These are phyloP conservation scores for Saccostrea glomerata DNA, from an alignment of 1,140 invertebrate species.

Conservation along the genomic window DNA sequence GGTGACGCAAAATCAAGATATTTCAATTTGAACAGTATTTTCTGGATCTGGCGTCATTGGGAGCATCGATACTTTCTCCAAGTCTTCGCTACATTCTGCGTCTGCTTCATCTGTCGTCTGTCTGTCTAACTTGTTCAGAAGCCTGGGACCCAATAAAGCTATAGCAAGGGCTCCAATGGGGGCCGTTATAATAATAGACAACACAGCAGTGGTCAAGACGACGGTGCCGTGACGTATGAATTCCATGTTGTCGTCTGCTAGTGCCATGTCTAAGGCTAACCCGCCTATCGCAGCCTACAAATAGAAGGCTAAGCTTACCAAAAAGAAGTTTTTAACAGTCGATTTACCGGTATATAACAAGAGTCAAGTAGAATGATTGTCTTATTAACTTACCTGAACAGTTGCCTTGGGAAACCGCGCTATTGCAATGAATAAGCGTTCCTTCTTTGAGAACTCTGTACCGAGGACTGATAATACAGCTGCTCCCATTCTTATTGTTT, in stretches of 20 bases:
- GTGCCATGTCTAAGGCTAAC: slow-evolving; percentile 84
- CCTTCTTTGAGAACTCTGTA: slow-evolving; percentile 87
- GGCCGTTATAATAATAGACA: slow-evolving; percentile 95
- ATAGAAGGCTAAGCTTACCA: too few species aligned
- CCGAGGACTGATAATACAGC: slow-evolving; percentile 83
- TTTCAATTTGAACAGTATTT: too few species aligned
- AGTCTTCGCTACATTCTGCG: too few species aligned
- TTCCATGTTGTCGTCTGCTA: slow-evolving; percentile 56
- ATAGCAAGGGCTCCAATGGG: slow-evolving; percentile 93
- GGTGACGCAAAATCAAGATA: too few species aligned
- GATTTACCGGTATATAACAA: slow-evolving; percentile 48
- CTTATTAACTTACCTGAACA: slow-evolving; percentile 71
- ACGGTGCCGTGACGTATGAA: slow-evolving; percentile 62
- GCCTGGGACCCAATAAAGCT: slow-evolving; percentile 85
- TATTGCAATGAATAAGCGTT: slow-evolving; percentile 92
- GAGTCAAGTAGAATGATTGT: too few species aligned
- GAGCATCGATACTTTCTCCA: too few species aligned
- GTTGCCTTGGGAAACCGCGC: slow-evolving; percentile 94
- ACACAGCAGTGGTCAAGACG: slow-evolving; percentile 86
- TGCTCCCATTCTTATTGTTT: slow-evolving; percentile 82
- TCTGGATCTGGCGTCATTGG: too few species aligned
- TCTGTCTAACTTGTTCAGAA: too few species aligned
- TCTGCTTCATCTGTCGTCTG: too few species aligned
- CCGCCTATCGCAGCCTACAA: slow-evolving; percentile 77
- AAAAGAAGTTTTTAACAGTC: too few species aligned